Evolutionary conservation across 1,140 invertebrate genomes (phyloP).

Genomic region (Dreissena polymorpha): DNA sequence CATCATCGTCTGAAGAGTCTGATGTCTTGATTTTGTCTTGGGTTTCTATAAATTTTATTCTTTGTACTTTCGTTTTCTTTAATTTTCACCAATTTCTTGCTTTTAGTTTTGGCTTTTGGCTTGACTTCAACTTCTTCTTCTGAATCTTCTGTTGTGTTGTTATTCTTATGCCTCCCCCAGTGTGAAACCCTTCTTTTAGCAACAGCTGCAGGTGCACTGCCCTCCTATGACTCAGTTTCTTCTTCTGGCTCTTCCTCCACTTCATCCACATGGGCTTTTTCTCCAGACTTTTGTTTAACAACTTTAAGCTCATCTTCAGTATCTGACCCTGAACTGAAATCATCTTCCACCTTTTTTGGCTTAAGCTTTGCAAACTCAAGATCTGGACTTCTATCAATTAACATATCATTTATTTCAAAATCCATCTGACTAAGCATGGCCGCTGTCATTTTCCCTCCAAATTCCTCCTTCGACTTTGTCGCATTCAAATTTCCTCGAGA

Average conservation of each 20-base stretch:
- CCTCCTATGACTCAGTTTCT: background rate
- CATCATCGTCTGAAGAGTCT: too few relatives aligned
- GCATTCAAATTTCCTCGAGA: background rate
- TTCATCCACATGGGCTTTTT: too few relatives aligned
- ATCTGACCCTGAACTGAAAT: too few relatives aligned
- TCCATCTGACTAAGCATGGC: constrained; percentile 1
- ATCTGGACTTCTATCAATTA: background rate
- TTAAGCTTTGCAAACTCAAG: background rate
- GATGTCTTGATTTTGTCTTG: too few relatives aligned
- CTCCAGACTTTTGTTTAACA: too few relatives aligned
- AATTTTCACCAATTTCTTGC: too few relatives aligned
- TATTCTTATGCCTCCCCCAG: background rate
- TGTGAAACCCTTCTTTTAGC: background rate
- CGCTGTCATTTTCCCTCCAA: too few relatives aligned
- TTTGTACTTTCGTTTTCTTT: too few relatives aligned
- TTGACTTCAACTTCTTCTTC: background rate
- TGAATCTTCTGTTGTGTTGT: background rate
- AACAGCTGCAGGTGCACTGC: too few relatives aligned
- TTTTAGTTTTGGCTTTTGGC: background rate
- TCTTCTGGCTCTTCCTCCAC: too few relatives aligned
- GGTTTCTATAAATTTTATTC: too few relatives aligned
- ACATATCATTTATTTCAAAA: constrained; percentile 3
- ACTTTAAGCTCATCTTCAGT: too few relatives aligned
- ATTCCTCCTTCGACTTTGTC: background rate
- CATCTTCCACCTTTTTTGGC: background rate